Conservation (phyloP, 1,140 invertebrate genomes). For the Ectropis grisescens region DNA sequence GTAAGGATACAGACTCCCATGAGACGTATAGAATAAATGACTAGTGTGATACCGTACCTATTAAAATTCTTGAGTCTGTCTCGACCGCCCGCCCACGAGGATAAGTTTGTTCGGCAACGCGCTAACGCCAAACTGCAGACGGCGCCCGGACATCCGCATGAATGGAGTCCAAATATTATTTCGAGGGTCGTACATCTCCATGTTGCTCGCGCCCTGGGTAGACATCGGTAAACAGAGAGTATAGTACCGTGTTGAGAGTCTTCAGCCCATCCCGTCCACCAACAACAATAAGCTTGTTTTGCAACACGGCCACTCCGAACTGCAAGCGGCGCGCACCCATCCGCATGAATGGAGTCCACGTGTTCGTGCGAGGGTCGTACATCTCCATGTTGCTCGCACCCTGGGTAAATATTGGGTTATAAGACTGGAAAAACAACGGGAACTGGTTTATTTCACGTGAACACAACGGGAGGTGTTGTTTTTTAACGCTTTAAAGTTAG, state of each 20-base stretch:
- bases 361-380: constrained; percentile 88
- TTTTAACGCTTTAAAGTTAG: no score
- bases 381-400: constrained; percentile 91
- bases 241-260: constrained; percentile 83
- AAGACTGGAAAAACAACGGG: no score
- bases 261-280: constrained; percentile 95
- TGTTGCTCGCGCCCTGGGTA: constrained; percentile 81
- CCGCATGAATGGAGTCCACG: constrained; percentile 83
- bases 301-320: constrained; percentile 91
- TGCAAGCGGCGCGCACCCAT: constrained; percentile 88
- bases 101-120: constrained; percentile 87
- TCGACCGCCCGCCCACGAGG: constrained; percentile 86
- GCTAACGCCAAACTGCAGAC: constrained; percentile 92
- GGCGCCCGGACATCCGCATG: constrained; percentile 84
- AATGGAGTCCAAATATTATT: constrained; percentile 87
- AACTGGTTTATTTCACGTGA: no score
- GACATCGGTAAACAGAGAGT: no score
- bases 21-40: no score
- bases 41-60: constrained; percentile 70
- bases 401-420: no score
- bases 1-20: no score
- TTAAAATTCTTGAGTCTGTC: constrained; percentile 94
- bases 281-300: constrained; percentile 84
- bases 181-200: constrained; percentile 91
- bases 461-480: no score